Evolutionary conservation across 1,140 invertebrate genomes (phyloP), one percentile per base, ranked within the genome.

Genomic region (Drosophila kanapiae): DNA sequence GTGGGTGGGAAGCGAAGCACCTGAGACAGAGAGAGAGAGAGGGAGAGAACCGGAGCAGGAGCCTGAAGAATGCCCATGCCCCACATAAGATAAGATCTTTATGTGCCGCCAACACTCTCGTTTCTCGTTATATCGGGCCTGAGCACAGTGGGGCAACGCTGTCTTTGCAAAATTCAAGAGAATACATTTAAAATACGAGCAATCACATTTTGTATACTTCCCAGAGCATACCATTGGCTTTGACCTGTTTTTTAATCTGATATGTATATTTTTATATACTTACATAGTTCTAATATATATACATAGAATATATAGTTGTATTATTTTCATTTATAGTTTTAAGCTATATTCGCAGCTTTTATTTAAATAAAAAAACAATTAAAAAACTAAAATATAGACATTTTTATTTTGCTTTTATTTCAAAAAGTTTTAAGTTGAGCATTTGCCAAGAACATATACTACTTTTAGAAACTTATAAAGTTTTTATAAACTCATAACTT

Each of bases 71-170:
- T 67, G 37, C n/a, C 29, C 45, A 8, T 69, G 67, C n/a, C 62
- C 67, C 18, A 68, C 47, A 68, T 70, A 48, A 23, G 67, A 70
- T 70, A 70, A 68, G 62, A 70, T 70, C 62, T 54, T 70, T 68
- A 33, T 29, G 62, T 48, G 45, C 65, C n/a, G 47, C 35, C 14
- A 43, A 31, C 16, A 64, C 16, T 23, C 31, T 64, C 29, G 57
- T 43, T 61, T 61, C 62, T 65, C 29, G 37, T 31, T 58, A 59
- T 31, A 18, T 29, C 60, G 33, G n/a, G 33, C 27, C 16, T 1
- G 18, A 8, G 53, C 13, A 63, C 61, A n/a, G 61, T 63, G 61
- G 48, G 11, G 0, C 13, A 5, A 35, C 11, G 4, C 18, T 13
- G 11, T 35, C 4, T 18, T 6, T 16, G 10, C 1, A 6, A 51